These are phyloP conservation scores for Scaptomyza graminum DNA, from an alignment of 1,140 invertebrate genomes.

Conservation along the genomic window DNA sequence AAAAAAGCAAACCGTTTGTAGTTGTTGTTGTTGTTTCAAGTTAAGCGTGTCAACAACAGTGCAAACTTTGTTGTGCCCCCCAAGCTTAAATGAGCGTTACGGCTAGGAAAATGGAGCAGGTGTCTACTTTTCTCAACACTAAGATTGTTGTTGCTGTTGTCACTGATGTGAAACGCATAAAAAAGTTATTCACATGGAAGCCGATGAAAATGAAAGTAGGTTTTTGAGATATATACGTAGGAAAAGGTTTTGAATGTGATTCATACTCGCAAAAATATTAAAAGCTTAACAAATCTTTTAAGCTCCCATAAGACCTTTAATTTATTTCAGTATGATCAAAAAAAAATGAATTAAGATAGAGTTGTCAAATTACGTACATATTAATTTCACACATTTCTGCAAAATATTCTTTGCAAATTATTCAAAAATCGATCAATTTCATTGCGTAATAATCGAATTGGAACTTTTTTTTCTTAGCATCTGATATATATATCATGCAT, in stretches of 20 bases:
- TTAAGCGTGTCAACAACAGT: conserved; percentile 27
- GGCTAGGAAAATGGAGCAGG: conserved; percentile 27
- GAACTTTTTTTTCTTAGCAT: conserved; percentile 7
- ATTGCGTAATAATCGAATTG: conserved; percentile 26
- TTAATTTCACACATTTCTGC: no score
- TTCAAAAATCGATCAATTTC: conserved; percentile 8
- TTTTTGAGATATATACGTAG: not conserved
- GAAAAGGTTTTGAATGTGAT: not conserved
- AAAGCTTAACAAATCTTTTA: not conserved
- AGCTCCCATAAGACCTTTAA: no score
- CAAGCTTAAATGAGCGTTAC: conserved; percentile 35
- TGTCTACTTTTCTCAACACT: conserved; percentile 17
- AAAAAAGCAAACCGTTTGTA: conserved; percentile 53
- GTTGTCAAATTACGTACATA: no score
- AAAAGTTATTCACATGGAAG: conserved; percentile 39
- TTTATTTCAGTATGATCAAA: no score
- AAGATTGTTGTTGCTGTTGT: not conserved
- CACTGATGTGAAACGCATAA: conserved; percentile 38
- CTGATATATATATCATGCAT: conserved; percentile 35
- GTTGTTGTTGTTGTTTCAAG: conserved; percentile 20
- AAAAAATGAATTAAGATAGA: no score
- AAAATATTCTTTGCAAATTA: not conserved
- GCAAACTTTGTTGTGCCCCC: conserved; percentile 8
- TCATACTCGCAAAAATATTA: not conserved
- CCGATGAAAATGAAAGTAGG: conserved; percentile 50